These are phyloP conservation scores for Loris lydekkerianus DNA, from an alignment of 2,797 vertebrate species.

Conservation along the genomic window DNA sequence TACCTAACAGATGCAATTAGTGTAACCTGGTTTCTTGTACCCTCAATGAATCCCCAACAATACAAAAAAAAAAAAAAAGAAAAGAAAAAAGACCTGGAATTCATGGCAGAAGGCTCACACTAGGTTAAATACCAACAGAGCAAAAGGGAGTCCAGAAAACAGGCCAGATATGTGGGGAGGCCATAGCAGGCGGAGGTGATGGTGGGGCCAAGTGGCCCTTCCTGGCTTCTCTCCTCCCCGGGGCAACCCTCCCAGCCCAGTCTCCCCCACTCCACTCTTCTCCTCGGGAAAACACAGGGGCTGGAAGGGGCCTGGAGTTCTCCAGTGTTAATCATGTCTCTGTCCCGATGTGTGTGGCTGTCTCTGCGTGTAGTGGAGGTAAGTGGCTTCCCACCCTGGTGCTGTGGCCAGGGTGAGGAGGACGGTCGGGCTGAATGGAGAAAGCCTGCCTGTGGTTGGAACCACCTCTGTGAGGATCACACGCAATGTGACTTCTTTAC, in stretches of 20 bases:
- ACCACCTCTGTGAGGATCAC: neutral
- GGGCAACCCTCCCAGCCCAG: neutral
- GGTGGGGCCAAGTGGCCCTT: neutral
- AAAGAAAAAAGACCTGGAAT: neutral
- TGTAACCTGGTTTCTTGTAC: too few species aligned
- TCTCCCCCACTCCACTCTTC: neutral
- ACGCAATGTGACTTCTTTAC: rapidly evolving
- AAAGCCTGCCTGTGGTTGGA: neutral
- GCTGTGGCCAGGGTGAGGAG: neutral
- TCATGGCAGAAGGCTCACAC: neutral
- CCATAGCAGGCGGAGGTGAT: rapidly evolving
- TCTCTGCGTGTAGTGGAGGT: neutral
- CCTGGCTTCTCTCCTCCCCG: neutral
- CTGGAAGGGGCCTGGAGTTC: neutral
- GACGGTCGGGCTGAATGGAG: neutral
- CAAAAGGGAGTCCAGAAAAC: neutral
- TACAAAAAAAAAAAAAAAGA: too few species aligned
- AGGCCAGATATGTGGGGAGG: neutral
- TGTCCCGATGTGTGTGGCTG: neutral
- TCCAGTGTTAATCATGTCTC: neutral
- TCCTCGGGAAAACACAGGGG: neutral
- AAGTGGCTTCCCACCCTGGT: neutral
- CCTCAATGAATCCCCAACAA: too few species aligned
- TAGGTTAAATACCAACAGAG: neutral
- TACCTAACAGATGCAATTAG: too few species aligned